phyloP scores from a whole-genome alignment of 2,113 vertebrate genomes.

The Etheostoma spectabile region DNA sequence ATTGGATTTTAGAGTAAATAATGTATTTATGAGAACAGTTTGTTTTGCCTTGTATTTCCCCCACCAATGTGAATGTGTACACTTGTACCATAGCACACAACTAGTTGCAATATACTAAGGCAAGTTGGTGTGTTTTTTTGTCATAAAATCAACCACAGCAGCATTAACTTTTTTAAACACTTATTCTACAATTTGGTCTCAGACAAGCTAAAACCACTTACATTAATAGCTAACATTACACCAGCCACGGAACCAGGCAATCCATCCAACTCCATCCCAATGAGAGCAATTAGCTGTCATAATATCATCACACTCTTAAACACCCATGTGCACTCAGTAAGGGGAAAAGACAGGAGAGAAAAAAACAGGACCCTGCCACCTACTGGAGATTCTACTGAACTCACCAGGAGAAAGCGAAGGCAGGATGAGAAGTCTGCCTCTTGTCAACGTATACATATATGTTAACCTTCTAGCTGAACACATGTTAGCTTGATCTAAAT shows the following conservation, averaged over 20 bases:
- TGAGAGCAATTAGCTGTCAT: slow-evolving; percentile 81
- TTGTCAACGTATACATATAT: neutral
- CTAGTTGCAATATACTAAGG: slow-evolving; percentile 6
- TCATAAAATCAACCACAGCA: slow-evolving; percentile 33
- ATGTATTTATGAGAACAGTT: slow-evolving; percentile 39
- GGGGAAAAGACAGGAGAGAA: slow-evolving; percentile 36
- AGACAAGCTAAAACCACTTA: slow-evolving; percentile 64
- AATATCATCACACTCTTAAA: slow-evolving; percentile 77
- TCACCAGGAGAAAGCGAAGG: slow-evolving; percentile 32
- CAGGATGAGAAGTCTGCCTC: neutral
- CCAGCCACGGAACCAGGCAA: slow-evolving; percentile 59
- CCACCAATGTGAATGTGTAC: neutral
- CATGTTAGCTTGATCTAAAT: neutral
- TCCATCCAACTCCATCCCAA: slow-evolving; percentile 74
- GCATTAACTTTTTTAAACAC: slow-evolving; percentile 51
- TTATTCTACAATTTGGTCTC: slow-evolving; percentile 51
- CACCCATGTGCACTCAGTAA: slow-evolving; percentile 63
- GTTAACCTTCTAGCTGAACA: neutral
- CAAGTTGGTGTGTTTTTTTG: slow-evolving; percentile 19
- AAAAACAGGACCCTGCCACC: slow-evolving; percentile 83
- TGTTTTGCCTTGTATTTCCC: slow-evolving; percentile 21
- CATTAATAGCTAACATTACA: slow-evolving; percentile 71
- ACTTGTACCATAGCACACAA: slow-evolving; percentile 14
- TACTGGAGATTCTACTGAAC: slow-evolving; percentile 81
- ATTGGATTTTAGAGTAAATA: slow-evolving; percentile 32